Base-by-base conservation (phyloP, 2,113 vertebrate genomes). In the Manacus vitellinus region DNA sequence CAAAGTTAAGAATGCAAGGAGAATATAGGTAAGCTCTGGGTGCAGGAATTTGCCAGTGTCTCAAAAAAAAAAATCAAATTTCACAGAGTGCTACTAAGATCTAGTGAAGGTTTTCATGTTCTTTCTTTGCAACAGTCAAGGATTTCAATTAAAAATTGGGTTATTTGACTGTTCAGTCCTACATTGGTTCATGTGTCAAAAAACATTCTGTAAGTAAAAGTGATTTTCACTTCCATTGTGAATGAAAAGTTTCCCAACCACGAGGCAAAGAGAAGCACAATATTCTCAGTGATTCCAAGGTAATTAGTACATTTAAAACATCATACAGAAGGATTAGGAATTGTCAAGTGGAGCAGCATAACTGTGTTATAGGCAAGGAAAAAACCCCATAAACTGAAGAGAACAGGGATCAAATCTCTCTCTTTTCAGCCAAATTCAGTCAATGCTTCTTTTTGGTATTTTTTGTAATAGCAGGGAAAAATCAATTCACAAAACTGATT, bases 141-240 rank as follows among this genome's bases (percentile, higher is more conserved):
- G 74, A 77, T 47, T 89, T 49, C 20, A 58, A 27, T 37, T 39
- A 37, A 92, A 92, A 82, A 68, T 17, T 7, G 43, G 31, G 39
- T 61, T 33, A 43, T 25, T 59, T 10, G 23, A 8, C 39, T 67
- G 39, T 13, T 66, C 37, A 62, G 44, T 41, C 39, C n/a, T 33
- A 72, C 18, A 7, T 0, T 0, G 1, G 56, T 47, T 63, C n/a
- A 21, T 2, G 10, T 5, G 37, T 22, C 49, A 72, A 71, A 78
- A 89, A 47, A 23, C 8, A 18, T 56, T 41, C 68, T 28, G 47
- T 3, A 51, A 78, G 41, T 14, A 20, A 67, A 91, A 67, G 2
- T 23, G 47, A 24, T 71, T 85, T 62, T 47, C 4, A 43, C 72
- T 71, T 72, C 71, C 51, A 8, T 31, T 12, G 33, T 1, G 16